Conservation (phyloP, 2,797 vertebrate species). For the Cossypha polioptera region DNA sequence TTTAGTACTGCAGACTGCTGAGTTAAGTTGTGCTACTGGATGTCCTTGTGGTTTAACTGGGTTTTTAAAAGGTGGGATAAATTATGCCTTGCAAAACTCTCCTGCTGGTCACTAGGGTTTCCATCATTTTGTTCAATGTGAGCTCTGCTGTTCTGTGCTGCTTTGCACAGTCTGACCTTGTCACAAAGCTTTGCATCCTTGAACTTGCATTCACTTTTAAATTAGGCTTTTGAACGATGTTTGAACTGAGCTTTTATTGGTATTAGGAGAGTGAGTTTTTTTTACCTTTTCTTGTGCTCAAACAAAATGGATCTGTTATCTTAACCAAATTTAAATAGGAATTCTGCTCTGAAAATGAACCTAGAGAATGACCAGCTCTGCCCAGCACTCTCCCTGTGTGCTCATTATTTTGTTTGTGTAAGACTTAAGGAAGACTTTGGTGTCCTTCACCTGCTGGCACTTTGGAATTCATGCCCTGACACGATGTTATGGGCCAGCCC, state of each 20-base stretch:
- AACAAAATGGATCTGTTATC: background rate
- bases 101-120: background rate
- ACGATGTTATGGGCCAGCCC: rapidly evolving
- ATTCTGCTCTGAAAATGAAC: background rate
- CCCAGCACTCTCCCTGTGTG: background rate
- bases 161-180: background rate
- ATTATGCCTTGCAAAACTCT: background rate
- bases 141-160: background rate
- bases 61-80: background rate
- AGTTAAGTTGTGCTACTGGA: background rate
- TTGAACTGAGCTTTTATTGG: background rate
- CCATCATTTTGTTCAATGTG: rapidly evolving
- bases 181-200: background rate
- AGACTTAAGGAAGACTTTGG: background rate
- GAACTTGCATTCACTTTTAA: background rate
- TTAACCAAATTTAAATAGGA: background rate
- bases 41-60: background rate
- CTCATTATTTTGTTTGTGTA: background rate
- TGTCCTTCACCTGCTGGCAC: background rate
- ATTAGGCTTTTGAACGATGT: background rate
- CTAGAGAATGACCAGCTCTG: background rate
- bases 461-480: background rate
- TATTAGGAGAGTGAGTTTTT: background rate
- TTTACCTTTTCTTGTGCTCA: background rate
- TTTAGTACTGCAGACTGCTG: background rate